phyloP scores from a whole-genome alignment of 2,888 invertebrate genomes.

The Meiosimyza platycephala region DNA sequence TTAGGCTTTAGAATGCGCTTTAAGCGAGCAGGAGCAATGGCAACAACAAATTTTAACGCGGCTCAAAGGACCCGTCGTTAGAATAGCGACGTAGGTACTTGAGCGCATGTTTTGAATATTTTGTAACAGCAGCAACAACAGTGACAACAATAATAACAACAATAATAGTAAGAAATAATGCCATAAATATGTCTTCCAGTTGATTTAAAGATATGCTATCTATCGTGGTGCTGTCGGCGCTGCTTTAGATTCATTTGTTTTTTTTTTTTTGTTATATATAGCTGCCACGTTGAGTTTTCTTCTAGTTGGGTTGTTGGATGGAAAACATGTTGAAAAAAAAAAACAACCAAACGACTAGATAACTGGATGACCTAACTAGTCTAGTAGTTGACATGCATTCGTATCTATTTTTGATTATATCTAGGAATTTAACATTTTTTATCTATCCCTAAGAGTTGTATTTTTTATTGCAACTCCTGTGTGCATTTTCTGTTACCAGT shows the following conservation, averaged over 20 bases:
- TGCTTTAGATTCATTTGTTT: not conserved
- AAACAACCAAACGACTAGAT: too few species aligned
- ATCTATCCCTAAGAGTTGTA: too few species aligned
- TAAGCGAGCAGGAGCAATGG: slow-evolving; percentile 21
- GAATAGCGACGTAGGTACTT: not conserved
- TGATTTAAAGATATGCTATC: slow-evolving; percentile 60
- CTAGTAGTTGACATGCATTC: too few species aligned
- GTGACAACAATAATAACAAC: slow-evolving; percentile 35
- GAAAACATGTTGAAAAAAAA: too few species aligned
- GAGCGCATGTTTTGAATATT: slow-evolving; percentile 35
- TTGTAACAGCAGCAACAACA: slow-evolving; percentile 34
- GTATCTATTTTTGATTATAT: too few species aligned
- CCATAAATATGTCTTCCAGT: slow-evolving; percentile 68
- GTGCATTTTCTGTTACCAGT: too few species aligned
- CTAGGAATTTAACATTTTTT: too few species aligned
- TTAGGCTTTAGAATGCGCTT: slow-evolving; percentile 35
- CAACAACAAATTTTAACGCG: slow-evolving; percentile 17
- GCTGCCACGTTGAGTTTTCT: too few species aligned
- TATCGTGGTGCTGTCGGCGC: slow-evolving; percentile 39
- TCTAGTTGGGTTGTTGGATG: too few species aligned
- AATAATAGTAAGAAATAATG: slow-evolving; percentile 48
- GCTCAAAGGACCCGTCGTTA: slow-evolving; percentile 20
- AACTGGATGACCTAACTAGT: too few species aligned
- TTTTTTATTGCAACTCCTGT: too few species aligned
- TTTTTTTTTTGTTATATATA: not conserved